Evolutionary conservation across 2,113 vertebrate genomes (phyloP).

Genomic region (Centropus unirufus): DNA sequence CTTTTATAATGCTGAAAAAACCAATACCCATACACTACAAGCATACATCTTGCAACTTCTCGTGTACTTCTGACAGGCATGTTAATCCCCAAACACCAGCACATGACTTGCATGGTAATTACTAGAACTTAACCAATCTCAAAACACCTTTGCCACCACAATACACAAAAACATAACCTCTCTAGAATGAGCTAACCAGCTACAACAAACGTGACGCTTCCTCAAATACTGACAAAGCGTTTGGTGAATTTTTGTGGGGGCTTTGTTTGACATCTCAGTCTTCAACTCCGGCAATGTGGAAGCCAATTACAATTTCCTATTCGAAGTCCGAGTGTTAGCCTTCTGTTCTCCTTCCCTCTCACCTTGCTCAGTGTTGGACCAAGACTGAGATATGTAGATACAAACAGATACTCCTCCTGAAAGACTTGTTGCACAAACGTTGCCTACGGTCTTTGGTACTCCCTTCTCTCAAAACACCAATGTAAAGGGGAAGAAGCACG

Average conservation of each 20-base stretch:
- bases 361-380: neutral
- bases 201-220: neutral
- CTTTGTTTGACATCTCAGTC: neutral
- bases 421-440: neutral
- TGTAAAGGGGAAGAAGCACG: neutral
- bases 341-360: neutral
- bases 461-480: neutral
- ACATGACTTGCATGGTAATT: accelerated
- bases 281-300: neutral
- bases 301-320: neutral
- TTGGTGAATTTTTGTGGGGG: neutral
- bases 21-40: neutral
- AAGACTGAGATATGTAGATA: neutral
- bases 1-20: neutral
- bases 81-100: neutral
- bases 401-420: neutral
- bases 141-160: neutral
- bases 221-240: neutral
- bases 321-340: accelerated
- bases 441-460: neutral
- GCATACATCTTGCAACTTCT: neutral
- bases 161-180: neutral
- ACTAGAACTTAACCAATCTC: neutral
- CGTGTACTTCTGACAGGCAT: accelerated
- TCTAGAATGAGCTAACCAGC: neutral